Evolutionary conservation across 2,113 vertebrate species (phyloP).

Genomic region (Colossoma macropomum): DNA sequence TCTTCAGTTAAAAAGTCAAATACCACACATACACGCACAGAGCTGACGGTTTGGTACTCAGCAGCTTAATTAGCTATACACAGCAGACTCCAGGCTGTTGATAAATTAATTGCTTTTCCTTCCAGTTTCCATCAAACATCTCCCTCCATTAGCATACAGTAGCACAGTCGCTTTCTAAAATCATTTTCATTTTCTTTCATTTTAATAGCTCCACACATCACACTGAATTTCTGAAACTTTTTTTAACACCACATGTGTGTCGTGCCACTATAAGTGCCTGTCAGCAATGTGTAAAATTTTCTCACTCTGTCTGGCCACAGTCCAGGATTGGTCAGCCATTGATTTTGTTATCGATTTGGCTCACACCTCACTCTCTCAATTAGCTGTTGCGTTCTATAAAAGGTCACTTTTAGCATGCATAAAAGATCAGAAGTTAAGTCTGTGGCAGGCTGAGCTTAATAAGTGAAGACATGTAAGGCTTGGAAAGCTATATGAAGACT

Average conservation of each 20-base stretch:
- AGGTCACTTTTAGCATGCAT: constrained; percentile 22
- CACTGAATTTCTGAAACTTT: neutral
- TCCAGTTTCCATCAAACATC: constrained; percentile 18
- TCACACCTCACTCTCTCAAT: constrained; percentile 23
- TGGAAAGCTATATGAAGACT: neutral
- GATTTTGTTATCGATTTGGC: constrained; percentile 20
- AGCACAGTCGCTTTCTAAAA: neutral
- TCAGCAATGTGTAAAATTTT: constrained; percentile 6
- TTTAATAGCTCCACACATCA: neutral
- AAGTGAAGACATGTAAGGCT: neutral
- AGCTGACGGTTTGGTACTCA: constrained; percentile 17
- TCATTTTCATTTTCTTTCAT: neutral
- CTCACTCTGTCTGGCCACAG: neutral
- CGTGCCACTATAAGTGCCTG: neutral
- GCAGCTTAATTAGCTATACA: constrained; percentile 39
- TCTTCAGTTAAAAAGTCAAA: neutral
- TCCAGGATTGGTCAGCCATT: constrained; percentile 14
- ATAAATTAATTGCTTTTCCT: constrained; percentile 37
- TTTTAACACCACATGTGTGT: neutral
- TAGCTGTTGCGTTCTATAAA: constrained; percentile 26
- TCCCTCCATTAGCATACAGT: neutral
- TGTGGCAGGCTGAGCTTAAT: neutral
- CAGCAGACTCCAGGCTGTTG: constrained; percentile 20
- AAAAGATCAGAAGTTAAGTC: constrained; percentile 17
- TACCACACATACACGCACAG: constrained; percentile 6